Percentiles rank a stretch among this genome's conserved stretches.
Evolutionary conservation across 2,888 invertebrate species (phyloP).

Genomic region (Lumbricus terrestris): DNA sequence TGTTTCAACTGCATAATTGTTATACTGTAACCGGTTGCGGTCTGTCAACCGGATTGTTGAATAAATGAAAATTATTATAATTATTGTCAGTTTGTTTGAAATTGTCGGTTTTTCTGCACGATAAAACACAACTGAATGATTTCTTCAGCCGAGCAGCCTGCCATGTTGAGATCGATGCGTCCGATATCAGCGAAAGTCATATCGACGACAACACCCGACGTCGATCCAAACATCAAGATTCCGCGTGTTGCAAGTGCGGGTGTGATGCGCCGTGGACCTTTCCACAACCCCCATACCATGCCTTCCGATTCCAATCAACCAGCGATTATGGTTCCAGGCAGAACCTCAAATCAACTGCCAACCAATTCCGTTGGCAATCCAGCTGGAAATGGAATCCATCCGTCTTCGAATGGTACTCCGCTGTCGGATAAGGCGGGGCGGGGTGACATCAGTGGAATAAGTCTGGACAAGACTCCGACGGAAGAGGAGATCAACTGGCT

Average conservation of each 20-base stretch:
- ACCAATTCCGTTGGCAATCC: neutral
- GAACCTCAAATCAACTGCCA: neutral
- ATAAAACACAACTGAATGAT: too few relatives aligned
- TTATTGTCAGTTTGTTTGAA: too few relatives aligned
- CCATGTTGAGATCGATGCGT: neutral
- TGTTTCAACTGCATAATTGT: too few relatives aligned
- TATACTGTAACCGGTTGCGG: too few relatives aligned
- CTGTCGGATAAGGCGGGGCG: too few relatives aligned
- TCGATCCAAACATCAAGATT: neutral
- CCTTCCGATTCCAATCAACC: neutral
- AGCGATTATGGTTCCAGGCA: neutral
- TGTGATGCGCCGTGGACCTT: constrained; percentile 8
- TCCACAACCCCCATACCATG: neutral
- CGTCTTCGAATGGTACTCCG: neutral
- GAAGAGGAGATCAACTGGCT: constrained; percentile 22
- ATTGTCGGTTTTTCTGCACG: neutral
- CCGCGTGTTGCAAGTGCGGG: constrained; percentile 15
- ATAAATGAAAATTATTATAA: too few relatives aligned
- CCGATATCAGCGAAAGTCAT: constrained; percentile 10
- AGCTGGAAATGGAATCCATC: neutral
- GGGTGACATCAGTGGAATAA: neutral
- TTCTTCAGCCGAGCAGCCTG: neutral
- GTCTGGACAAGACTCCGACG: constrained; percentile 20
- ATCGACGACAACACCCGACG: neutral
- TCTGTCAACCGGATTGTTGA: too few relatives aligned